phyloP scores from a whole-genome alignment of 2,797 vertebrate genomes.

The Triplophysa bombifrons region DNA sequence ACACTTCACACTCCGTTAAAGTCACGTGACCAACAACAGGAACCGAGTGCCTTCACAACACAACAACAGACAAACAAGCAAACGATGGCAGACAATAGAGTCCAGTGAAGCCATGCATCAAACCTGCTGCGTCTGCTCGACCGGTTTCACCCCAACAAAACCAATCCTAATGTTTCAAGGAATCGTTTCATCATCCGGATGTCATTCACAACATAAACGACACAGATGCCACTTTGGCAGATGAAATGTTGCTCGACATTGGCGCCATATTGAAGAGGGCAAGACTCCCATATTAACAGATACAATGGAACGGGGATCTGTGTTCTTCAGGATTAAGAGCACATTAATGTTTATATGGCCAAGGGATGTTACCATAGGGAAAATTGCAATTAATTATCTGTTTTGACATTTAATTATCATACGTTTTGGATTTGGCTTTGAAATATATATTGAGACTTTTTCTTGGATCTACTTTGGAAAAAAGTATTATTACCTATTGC shows the following conservation, averaged over 20 bases:
- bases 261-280: too few relatives aligned
- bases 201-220: not conserved
- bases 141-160: conserved; percentile 8
- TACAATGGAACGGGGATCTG: too few relatives aligned
- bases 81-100: conserved; percentile 3
- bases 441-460: too few relatives aligned
- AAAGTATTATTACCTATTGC: too few relatives aligned
- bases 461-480: too few relatives aligned
- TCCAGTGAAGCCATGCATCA: conserved; percentile 20
- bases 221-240: not conserved
- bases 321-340: too few relatives aligned
- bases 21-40: not conserved
- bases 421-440: too few relatives aligned
- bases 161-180: not conserved
- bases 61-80: not conserved
- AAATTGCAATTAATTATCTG: too few relatives aligned
- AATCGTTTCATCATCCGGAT: not conserved
- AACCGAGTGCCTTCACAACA: not conserved
- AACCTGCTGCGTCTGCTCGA: conserved; percentile 19
- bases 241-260: not conserved
- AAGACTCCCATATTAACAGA: too few relatives aligned
- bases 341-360: too few relatives aligned
- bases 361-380: too few relatives aligned
- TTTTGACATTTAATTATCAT: too few relatives aligned
- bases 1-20: not conserved